Conservation (phyloP, 2,888 invertebrate genomes). For the Pachydiplax longipennis region DNA sequence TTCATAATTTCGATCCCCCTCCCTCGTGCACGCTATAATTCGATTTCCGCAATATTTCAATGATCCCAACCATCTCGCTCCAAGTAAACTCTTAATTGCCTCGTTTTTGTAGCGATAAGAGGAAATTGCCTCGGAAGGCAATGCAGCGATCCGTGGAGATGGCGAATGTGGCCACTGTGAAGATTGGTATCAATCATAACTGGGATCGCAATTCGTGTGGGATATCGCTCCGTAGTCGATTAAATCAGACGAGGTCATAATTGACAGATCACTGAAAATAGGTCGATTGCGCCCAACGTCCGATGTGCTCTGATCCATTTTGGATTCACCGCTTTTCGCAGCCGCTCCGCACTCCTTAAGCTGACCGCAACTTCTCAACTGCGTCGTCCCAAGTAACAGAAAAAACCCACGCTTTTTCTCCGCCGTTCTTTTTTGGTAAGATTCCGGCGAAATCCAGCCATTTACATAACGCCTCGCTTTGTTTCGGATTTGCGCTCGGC, state of each 20-base stretch:
- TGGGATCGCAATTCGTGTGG: conserved; percentile 1
- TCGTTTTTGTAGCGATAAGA: background rate
- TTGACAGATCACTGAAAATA: conserved; percentile 12
- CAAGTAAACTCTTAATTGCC: background rate
- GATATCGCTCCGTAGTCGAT: background rate
- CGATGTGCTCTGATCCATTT: background rate
- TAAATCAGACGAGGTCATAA: background rate
- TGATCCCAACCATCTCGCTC: background rate
- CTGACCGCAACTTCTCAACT: background rate
- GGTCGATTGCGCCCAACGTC: background rate
- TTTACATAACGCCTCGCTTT: no score
- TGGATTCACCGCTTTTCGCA: background rate
- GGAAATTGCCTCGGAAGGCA: background rate
- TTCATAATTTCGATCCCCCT: no score
- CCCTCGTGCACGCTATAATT: no score
- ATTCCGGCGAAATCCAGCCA: no score
- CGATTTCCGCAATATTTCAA: no score
- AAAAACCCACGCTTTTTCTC: no score
- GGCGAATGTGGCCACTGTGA: background rate
- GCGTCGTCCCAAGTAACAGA: no score
- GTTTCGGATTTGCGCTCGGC: no score
- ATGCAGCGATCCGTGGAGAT: background rate
- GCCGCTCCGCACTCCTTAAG: background rate
- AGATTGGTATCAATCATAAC: conserved; percentile 15
- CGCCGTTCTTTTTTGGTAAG: no score